These are phyloP conservation scores for Lepidochrysops patricia DNA, from an alignment of 2,888 invertebrate genomes.

Conservation along the genomic window DNA sequence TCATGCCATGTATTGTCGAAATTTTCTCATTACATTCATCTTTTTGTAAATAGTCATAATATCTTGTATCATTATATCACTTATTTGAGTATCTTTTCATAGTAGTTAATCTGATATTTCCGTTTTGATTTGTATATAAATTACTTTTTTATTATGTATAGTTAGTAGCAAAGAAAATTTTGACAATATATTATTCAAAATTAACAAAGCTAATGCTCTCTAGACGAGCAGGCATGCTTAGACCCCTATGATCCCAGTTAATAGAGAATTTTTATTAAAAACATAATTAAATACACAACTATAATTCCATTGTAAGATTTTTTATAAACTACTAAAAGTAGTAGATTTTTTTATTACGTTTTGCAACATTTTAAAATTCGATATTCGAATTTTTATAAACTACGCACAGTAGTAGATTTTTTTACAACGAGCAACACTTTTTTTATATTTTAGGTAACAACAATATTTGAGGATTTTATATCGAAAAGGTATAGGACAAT, in stretches of 20 bases:
- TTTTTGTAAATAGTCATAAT: not conserved
- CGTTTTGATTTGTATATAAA: not conserved
- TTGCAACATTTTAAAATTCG: not conserved
- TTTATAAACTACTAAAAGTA: not conserved
- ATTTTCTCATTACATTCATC: conserved; percentile 4
- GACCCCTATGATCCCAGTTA: conserved; percentile 7
- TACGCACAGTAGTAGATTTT: too few species aligned
- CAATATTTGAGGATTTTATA: too few species aligned
- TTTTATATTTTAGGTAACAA: too few species aligned
- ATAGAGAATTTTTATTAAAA: not conserved
- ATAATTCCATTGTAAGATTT: not conserved
- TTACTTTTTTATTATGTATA: not conserved
- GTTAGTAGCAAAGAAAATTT: not conserved
- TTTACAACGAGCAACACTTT: too few species aligned
- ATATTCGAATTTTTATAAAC: too few species aligned
- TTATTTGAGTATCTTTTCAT: too few species aligned
- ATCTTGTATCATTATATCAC: not conserved
- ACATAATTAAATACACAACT: not conserved
- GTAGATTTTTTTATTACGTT: not conserved
- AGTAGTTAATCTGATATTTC: too few species aligned
- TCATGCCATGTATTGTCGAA: conserved; percentile 10
- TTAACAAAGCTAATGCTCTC: conserved; percentile 14
- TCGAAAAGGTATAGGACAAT: too few species aligned
- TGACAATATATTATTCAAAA: conserved; percentile 2
- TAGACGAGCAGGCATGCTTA: conserved; percentile 19